Evolutionary conservation across 2,888 invertebrate species (phyloP), one percentile per base, ranked within the genome.

Genomic region (Leptinotarsa rubiginosa): DNA sequence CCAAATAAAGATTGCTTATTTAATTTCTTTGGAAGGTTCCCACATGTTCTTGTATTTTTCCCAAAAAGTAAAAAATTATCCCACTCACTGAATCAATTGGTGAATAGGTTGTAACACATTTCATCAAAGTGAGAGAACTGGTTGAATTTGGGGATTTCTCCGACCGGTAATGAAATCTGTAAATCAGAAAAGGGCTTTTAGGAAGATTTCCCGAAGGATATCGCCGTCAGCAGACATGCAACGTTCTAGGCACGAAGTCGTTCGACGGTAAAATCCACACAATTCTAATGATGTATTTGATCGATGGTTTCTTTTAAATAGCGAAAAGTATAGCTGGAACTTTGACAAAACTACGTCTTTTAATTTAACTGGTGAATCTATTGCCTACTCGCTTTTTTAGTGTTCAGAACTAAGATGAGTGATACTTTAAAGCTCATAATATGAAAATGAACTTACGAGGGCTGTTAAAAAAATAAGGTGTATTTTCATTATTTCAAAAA

Each of bases 151-250:
- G 25, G 47, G n/a, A 47, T 54, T 69, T 56, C 69, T 69, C 69
- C 56, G 25, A 64, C 41, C 59, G 70, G 66, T 73, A 69, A 73
- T 77, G 77, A 77, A 77, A 77, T 77, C 75, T 77, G 73, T 77
- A 75, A 77, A 77, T 77, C 77, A 76, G 75, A 65, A 72, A 69
- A 70, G 66, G 66, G 75, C 77, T 77, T 74, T 77, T 76, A 75
- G 72, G 49, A 74, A 74, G 75, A 77, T 77, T 77, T 77, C 77
- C 77, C 77, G 74, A 54, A 74, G 77, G 77, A 74, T 73, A 75
- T 66, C 49, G 74, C 68, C 70, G 66, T 68, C 72, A 64, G 70
- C 54, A 70, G 73, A 71, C 76, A 76, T 72, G 75, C 77, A 70
- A 75, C 62, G 52, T 71, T 65, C 65, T 69, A 64, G 66, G 69